Base-by-base conservation (phyloP, 1,140 invertebrate genomes). In the Olivierus martensii region DNA sequence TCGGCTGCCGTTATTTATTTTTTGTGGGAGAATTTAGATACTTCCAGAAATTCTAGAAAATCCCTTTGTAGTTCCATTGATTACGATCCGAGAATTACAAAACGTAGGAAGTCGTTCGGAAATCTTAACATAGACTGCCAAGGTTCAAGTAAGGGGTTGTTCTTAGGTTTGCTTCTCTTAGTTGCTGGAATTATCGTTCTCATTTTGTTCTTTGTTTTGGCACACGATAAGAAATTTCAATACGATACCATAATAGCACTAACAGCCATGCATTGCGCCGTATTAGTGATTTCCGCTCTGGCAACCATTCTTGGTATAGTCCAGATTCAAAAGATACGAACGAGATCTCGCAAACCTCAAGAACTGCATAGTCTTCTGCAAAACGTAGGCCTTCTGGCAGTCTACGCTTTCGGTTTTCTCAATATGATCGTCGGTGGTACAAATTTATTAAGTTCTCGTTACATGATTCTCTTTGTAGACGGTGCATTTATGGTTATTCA, bases 1-100 rank as follows among this genome's bases (percentile, higher is more conserved):
- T 77, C 77, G 0, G 77, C 78, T 1, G 77, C 75, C 2, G 77
- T 79, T 34, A 77, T 75, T 0, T 79, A 77, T 60, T 73, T 79
- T 11, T 77, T 79, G 71, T 79, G 78, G 57, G 71, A 71, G 44
- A 77, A 77, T 55, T 75, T 57, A 5, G 46, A 53, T 12, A 36
- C 42, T 14, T 38, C 49, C 2, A 46, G 51, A 18, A 14, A 35
- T 6, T 50, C 46, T 18, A 37, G 51, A 4, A 47, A 51, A 2
- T 14, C 51, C 17, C 50, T 50, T 10, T 48, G 51, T 18, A 51
- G 49, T 14, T 46, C 52, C 3, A 47, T 51, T 18, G 55, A 50
- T 3, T 37, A 38, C 51, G 47, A 51, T 2, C 49, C 28, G 3
- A 38, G n/a, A 42, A 14, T 12, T 17, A 52, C 17, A n/a, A 44